Percentiles rank a stretch among this genome's conserved stretches.
Conservation (phyloP, 2,888 invertebrate species). For the Atethmia centrago region DNA sequence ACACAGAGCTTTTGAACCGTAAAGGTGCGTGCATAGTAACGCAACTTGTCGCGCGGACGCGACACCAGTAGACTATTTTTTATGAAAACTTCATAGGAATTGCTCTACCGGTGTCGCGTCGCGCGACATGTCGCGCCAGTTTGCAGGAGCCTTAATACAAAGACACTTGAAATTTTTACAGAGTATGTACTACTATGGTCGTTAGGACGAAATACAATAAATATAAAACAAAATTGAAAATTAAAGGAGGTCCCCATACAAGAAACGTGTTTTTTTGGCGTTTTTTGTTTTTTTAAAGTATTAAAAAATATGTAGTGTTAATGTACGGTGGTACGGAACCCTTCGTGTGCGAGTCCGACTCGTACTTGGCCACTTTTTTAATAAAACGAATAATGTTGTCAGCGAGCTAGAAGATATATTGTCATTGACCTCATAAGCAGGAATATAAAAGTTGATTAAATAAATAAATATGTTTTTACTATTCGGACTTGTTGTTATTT, state of each 20-base stretch:
- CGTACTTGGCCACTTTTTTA: conserved; percentile 8
- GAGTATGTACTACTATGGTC: background rate
- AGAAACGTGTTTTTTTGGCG: background rate
- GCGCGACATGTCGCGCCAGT: too few species aligned
- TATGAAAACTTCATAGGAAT: too few species aligned
- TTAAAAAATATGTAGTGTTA: background rate
- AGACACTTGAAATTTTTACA: background rate
- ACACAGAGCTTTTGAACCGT: background rate
- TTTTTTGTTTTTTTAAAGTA: background rate
- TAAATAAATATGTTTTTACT: too few species aligned
- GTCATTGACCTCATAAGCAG: conserved; percentile 23
- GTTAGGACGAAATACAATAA: background rate
- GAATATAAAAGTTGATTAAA: conserved; percentile 20
- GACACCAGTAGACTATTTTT: too few species aligned
- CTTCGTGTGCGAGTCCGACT: background rate
- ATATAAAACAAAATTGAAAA: background rate
- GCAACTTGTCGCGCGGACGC: too few species aligned
- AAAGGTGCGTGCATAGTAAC: too few species aligned
- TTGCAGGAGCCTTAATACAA: too few species aligned
- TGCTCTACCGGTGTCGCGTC: too few species aligned
- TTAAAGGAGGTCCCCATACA: background rate
- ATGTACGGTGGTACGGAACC: background rate
- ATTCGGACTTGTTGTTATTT: background rate
- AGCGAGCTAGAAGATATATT: conserved; percentile 18
- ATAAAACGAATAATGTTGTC: conserved; percentile 10